A percentile compares a stretch with the other conserved stretches of the same genome.
These are phyloP conservation scores for Caradrina clavipalpis DNA, from an alignment of 2,888 invertebrate species.

Conservation along the genomic window DNA sequence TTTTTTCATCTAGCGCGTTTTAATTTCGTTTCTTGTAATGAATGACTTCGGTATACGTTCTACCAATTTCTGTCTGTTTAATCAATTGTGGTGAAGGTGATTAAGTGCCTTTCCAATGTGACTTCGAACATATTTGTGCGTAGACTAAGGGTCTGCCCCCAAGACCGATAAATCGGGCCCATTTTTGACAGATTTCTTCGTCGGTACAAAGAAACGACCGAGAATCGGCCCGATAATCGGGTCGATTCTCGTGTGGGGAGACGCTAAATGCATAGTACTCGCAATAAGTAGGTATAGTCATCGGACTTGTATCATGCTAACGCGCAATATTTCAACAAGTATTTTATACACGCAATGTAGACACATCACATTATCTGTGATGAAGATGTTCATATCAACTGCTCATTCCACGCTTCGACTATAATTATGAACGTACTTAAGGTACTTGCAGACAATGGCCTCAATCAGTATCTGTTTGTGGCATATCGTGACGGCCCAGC, in stretches of 20 bases:
- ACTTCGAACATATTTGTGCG: too few species aligned
- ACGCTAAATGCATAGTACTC: too few species aligned
- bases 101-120: not conserved
- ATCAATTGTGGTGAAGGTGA: not conserved
- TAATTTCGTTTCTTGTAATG: not conserved
- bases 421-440: constrained; percentile 19
- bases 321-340: not conserved
- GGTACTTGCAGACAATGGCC: constrained; percentile 28
- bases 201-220: too few species aligned
- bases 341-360: constrained; percentile 2
- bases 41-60: not conserved
- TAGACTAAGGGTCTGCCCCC: too few species aligned
- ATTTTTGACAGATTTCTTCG: too few species aligned
- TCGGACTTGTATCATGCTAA: not conserved
- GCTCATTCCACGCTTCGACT: constrained; percentile 2
- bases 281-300: not conserved
- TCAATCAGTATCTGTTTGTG: constrained; percentile 27
- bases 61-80: not conserved
- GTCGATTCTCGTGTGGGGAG: too few species aligned
- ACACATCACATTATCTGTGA: constrained; percentile 1
- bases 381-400: not conserved
- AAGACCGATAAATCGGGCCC: too few species aligned
- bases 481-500: too few species aligned
- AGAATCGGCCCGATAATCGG: too few species aligned
- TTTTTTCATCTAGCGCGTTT: not conserved